A percentile compares a stretch with the other conserved stretches of the same genome.
Evolutionary conservation across 2,888 invertebrate species (phyloP).

Genomic region (Morpho deidamia): DNA sequence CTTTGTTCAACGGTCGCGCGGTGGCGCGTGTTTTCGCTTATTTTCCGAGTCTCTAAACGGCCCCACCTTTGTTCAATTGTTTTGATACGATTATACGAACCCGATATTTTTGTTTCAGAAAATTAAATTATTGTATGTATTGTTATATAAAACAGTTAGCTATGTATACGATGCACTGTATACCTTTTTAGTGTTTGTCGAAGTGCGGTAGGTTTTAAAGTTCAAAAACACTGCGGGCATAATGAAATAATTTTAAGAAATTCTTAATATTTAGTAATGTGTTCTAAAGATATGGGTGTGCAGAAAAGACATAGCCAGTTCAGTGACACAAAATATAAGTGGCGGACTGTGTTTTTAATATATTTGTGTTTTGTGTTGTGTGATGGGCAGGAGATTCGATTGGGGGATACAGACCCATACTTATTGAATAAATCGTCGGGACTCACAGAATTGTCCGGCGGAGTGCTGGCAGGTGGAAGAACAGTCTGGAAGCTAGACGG

Average conservation of each 20-base stretch:
- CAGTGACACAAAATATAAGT: constrained; percentile 74
- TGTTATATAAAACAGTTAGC: not conserved
- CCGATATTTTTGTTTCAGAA: not conserved
- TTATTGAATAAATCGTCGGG: constrained; percentile 60
- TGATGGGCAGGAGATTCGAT: constrained; percentile 53
- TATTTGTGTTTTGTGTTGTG: constrained; percentile 43
- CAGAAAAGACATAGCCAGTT: constrained; percentile 74
- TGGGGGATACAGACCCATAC: constrained; percentile 55
- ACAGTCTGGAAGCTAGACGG: constrained; percentile 74
- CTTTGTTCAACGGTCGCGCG: constrained; percentile 73
- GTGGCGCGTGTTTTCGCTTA: constrained; percentile 61
- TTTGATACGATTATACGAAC: constrained; percentile 10
- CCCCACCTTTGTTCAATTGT: constrained; percentile 65
- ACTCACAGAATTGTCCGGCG: constrained; percentile 81
- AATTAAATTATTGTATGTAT: not conserved
- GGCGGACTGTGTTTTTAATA: constrained; percentile 64
- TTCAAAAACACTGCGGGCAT: constrained; percentile 41
- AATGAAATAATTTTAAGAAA: constrained; percentile 52
- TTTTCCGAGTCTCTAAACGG: constrained; percentile 50
- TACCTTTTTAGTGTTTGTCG: constrained; percentile 50
- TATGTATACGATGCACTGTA: constrained; percentile 24
- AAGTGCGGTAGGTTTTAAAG: constrained; percentile 41
- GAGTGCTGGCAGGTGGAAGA: constrained; percentile 78
- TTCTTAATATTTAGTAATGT: constrained; percentile 52
- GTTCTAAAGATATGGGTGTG: constrained; percentile 64